Conservation (phyloP, 2,888 invertebrate genomes). For the Epirrhoe alternata region DNA sequence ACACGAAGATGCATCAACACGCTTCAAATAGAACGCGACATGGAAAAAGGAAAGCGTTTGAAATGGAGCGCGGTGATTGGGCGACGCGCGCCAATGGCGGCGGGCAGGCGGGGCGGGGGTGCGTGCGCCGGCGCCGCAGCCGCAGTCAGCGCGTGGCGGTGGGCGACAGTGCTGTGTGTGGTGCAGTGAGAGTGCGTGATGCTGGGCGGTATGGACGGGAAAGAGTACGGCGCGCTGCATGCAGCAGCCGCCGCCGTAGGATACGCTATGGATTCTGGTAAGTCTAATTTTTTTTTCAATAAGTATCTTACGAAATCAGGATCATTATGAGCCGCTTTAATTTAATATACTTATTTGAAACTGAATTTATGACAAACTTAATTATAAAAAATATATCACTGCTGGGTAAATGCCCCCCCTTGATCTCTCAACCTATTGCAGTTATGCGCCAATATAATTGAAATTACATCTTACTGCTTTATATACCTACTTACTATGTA, state of each 20-base stretch:
- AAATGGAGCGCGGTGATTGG: conserved; percentile 83
- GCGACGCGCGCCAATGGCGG: conserved; percentile 76
- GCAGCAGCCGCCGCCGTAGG: conserved; percentile 77
- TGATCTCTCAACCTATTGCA: too few relatives aligned
- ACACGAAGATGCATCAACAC: conserved; percentile 70
- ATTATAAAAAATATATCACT: too few relatives aligned
- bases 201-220: conserved; percentile 81
- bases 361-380: too few relatives aligned
- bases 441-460: too few relatives aligned
- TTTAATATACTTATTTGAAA: too few relatives aligned
- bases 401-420: too few relatives aligned
- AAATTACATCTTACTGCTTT: too few relatives aligned
- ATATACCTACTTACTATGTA: too few relatives aligned
- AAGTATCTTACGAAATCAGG: too few relatives aligned
- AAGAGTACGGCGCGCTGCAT: conserved; percentile 82
- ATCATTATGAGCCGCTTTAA: too few relatives aligned
- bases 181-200: conserved; percentile 68
- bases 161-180: conserved; percentile 50
- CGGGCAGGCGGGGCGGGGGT: conserved; percentile 61
- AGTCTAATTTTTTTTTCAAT: conserved; percentile 41
- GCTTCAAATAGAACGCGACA: conserved; percentile 82
- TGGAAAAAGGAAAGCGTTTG: conserved; percentile 80
- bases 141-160: conserved; percentile 57
- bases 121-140: conserved; percentile 57
- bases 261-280: conserved; percentile 76